These are phyloP conservation scores for Crossaster papposus DNA, from an alignment of 53 echinoderm and acorn worm species.

Conservation along the genomic window DNA sequence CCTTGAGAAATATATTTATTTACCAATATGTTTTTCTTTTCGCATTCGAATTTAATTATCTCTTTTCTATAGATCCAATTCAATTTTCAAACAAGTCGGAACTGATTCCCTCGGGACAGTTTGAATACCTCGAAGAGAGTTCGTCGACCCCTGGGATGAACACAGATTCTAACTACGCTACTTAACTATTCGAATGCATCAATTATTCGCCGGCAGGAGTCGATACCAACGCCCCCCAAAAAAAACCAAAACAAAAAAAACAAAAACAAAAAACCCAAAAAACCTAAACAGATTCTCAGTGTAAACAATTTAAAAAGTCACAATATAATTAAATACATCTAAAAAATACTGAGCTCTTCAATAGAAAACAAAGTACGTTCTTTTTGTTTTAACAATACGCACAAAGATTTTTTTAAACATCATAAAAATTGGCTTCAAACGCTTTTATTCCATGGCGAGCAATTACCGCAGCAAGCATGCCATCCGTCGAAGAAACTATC, in stretches of 20 bases:
- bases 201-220: not conserved
- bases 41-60: not conserved
- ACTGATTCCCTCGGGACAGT: conserved; percentile 48
- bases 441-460: conserved; percentile 28
- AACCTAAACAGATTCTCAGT: not conserved
- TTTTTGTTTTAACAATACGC: not conserved
- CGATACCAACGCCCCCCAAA: not conserved
- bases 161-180: conserved; percentile 1
- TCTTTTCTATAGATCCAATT: not conserved
- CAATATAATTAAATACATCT: not conserved
- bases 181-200: not conserved
- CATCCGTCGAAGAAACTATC: conserved; percentile 34
- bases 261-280: not conserved
- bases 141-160: conserved; percentile 35
- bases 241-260: not conserved
- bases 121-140: not conserved
- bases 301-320: not conserved
- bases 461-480: conserved; percentile 5
- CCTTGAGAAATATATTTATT: no score
- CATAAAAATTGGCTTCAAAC: not conserved
- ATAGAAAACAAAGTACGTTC: conserved; percentile 1
- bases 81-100: not conserved
- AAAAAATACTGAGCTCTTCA: not conserved
- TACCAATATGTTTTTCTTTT: not conserved
- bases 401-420: not conserved